These are phyloP conservation scores for Leptothorax acervorum DNA, from an alignment of 2,888 invertebrate genomes.

Conservation along the genomic window DNA sequence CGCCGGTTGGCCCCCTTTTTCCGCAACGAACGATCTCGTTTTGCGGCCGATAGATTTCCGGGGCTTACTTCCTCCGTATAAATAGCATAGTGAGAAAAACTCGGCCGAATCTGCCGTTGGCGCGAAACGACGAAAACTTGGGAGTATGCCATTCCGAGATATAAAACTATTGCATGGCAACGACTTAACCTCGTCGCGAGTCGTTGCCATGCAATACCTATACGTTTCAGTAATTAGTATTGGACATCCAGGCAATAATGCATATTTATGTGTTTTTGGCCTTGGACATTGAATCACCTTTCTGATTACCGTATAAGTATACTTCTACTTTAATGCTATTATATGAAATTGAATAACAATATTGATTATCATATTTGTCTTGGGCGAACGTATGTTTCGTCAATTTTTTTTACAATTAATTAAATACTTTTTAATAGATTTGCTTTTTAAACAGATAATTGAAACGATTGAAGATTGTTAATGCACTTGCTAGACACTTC, in stretches of 20 bases:
- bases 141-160: conserved; percentile 73
- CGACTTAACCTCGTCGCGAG: conserved; percentile 42
- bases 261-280: neutral
- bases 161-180: conserved; percentile 74
- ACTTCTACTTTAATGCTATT: neutral
- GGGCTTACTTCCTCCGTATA: conserved; percentile 69
- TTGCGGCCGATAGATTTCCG: conserved; percentile 63
- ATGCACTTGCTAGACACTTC: conserved; percentile 61
- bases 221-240: conserved; percentile 57
- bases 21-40: conserved; percentile 25
- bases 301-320: neutral
- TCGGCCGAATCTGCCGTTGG: conserved; percentile 70
- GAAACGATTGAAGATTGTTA: conserved; percentile 51
- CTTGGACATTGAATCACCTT: neutral
- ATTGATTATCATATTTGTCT: neutral
- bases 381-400: neutral
- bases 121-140: conserved; percentile 73
- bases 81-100: conserved; percentile 71
- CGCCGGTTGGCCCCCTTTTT: neutral
- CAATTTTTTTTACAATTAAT: neutral
- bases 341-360: neutral
- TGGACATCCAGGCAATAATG: neutral
- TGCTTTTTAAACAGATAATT: conserved; percentile 7
- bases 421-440: neutral
- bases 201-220: conserved; percentile 37